Evolutionary conservation across 1,140 invertebrate genomes (phyloP), one percentile per base, ranked within the genome.

Genomic region (Pygmarrhopalites habei): DNA sequence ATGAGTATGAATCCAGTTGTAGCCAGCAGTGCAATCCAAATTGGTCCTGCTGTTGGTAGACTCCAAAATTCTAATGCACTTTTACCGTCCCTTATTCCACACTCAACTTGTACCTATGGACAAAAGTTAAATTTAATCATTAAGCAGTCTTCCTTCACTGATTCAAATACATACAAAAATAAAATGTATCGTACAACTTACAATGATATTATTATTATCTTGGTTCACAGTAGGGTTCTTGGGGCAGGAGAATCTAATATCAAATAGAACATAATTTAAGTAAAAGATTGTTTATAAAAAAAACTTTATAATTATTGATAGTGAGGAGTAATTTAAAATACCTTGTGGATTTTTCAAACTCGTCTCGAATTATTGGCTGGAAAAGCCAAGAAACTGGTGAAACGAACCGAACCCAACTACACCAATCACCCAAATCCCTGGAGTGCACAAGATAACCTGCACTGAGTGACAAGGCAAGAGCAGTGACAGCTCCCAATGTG

Each of bases 381-480:
- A 90, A 67, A 0, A 85, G 76, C 89, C 90, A 93, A 28, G 83
- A 78, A 2, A 86, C 79, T 0, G 89, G 88, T 4, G 88, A 90
- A 19, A 85, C 74, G 66, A 83, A 82, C 64, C 83, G 78, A 32
- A 86, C 66, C 83, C 84, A 88, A 39, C 78, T 79, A 66, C 83
- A 78, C 66, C 85, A 85, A 1, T 74, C 61, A 23, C 86, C 82
- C 39, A 92, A 68, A 74, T 92, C 89, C 23, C 80, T 78, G 1
- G 83, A 75, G 69, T 91, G 88, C 15, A 92, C 70, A 12, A 83
- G 77, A 61, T 86, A 86, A 0, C 89, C 89, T 19, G 85, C 83
- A 3, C 82, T 81, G 0, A 90, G 67, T 0, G 80, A 81, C 1
- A 85, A 79, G 23, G 85, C 76, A 0, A 84, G 80, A 2, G 89